These are phyloP conservation scores for Hermatobates lingyangjiaoensis DNA, from an alignment of 1,140 invertebrate species.

Conservation along the genomic window DNA sequence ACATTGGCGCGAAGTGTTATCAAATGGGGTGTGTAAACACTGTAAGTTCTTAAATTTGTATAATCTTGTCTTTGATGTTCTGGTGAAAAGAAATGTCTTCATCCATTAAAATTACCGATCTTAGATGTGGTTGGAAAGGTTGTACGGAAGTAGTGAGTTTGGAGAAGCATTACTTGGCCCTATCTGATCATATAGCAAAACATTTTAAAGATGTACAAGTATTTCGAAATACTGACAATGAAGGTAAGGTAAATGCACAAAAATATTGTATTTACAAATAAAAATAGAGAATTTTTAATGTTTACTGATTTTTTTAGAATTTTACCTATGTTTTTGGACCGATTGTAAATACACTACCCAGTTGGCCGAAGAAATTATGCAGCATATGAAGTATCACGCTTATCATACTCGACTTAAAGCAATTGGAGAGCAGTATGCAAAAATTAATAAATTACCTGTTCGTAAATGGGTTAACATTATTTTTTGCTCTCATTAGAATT, in stretches of 20 bases:
- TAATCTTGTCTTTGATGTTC: too few species aligned
- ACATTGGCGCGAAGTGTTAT: too few species aligned
- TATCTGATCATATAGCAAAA: slow-evolving; percentile 11
- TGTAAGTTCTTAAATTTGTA: too few species aligned
- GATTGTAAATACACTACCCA: slow-evolving; percentile 34
- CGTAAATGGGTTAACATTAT: slow-evolving; percentile 17
- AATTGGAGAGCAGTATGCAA: slow-evolving; percentile 41
- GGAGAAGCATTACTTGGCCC: not conserved
- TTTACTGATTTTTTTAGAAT: slow-evolving; percentile 13
- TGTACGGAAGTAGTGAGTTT: not conserved
- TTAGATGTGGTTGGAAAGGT: slow-evolving; percentile 27
- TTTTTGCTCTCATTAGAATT: not conserved
- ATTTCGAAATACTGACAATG: not conserved
- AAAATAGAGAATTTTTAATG: not conserved
- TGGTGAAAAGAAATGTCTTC: not conserved
- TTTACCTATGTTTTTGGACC: slow-evolving; percentile 41
- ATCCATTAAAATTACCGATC: slow-evolving; percentile 18
- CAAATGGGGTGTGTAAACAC: too few species aligned
- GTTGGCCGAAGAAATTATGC: slow-evolving; percentile 32
- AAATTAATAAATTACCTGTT: slow-evolving; percentile 37
- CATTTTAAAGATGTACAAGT: slow-evolving; percentile 11
- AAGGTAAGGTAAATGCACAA: slow-evolving; percentile 4
- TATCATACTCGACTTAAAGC: slow-evolving; percentile 52
- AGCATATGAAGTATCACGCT: slow-evolving; percentile 58
- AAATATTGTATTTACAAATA: not conserved